Evolutionary conservation across 2,888 invertebrate genomes (phyloP).

Genomic region (Drosophila lutescens): DNA sequence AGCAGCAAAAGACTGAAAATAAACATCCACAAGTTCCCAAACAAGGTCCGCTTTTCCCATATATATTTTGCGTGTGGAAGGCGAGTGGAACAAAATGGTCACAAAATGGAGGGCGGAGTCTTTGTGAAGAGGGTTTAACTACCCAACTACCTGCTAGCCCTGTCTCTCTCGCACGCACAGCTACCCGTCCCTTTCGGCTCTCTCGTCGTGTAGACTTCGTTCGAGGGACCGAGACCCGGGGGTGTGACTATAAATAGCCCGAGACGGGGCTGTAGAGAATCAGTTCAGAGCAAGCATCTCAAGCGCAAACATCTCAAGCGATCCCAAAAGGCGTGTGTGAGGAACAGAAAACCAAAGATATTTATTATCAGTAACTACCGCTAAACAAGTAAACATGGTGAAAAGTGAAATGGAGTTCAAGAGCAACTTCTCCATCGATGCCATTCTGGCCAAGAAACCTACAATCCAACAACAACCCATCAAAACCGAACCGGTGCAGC

Average conservation of each 20-base stretch:
- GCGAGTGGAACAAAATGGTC: conserved; percentile 75
- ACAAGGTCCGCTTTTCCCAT: conserved; percentile 38
- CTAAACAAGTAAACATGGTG: conserved; percentile 73
- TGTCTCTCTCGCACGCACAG: conserved; percentile 6
- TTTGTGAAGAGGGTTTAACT: background rate
- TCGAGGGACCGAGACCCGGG: conserved; percentile 37
- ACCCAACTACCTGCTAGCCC: conserved; percentile 26
- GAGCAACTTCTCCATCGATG: conserved; percentile 92
- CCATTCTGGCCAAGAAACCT: conserved; percentile 88
- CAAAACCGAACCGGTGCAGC: conserved; percentile 45
- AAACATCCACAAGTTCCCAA: conserved; percentile 80
- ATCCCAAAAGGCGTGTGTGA: conserved; percentile 45
- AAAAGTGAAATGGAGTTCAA: conserved; percentile 85
- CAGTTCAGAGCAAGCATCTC: conserved; percentile 67
- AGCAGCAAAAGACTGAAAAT: conserved; percentile 81
- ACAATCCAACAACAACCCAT: conserved; percentile 30
- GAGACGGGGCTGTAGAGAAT: conserved; percentile 55
- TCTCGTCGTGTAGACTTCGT: conserved; percentile 44
- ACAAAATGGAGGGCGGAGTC: conserved; percentile 74
- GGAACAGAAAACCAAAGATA: conserved; percentile 8
- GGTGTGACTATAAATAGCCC: conserved; percentile 77
- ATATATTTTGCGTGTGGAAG: conserved; percentile 45
- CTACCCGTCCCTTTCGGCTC: conserved; percentile 24
- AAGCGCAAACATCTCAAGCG: conserved; percentile 31
- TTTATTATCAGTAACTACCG: conserved; percentile 1